Percentiles rank a stretch among this genome's conserved stretches.
phyloP scores from a whole-genome alignment of 1,140 invertebrate species.

The Lineus longissimus region DNA sequence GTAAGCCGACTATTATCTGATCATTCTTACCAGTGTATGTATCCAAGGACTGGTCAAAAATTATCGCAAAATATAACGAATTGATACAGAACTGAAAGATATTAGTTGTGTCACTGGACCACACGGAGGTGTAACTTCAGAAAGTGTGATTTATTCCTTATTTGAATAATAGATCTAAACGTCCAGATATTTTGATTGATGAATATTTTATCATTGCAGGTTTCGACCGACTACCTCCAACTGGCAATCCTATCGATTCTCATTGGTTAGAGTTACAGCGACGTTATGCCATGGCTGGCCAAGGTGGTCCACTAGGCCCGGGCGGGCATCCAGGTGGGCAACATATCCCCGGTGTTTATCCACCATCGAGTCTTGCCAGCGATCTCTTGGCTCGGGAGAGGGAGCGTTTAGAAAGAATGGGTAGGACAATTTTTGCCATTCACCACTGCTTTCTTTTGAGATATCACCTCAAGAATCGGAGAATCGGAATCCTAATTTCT shows the following conservation, averaged over 20 bases:
- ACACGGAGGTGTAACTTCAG: too few species aligned
- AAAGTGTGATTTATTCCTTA: too few species aligned
- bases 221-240: constrained; percentile 37
- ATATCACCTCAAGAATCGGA: not conserved
- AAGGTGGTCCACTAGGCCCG: constrained; percentile 25
- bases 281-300: constrained; percentile 53
- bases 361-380: constrained; percentile 53
- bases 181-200: not conserved
- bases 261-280: constrained; percentile 89
- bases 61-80: too few species aligned
- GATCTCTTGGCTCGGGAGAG: constrained; percentile 78
- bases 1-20: too few species aligned
- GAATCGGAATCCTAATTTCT: not conserved
- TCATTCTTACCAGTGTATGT: too few species aligned
- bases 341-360: constrained; percentile 64
- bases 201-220: constrained; percentile 23
- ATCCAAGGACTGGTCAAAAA: too few species aligned
- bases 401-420: constrained; percentile 67
- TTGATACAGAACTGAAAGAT: too few species aligned
- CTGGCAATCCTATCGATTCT: constrained; percentile 66
- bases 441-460: not conserved
- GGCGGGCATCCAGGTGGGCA: constrained; percentile 52
- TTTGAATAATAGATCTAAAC: too few species aligned
- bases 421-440: constrained; percentile 22
- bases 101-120: too few species aligned